Evolutionary conservation across 2,888 invertebrate species (phyloP).

Genomic region (Hylaea fasciaria): DNA sequence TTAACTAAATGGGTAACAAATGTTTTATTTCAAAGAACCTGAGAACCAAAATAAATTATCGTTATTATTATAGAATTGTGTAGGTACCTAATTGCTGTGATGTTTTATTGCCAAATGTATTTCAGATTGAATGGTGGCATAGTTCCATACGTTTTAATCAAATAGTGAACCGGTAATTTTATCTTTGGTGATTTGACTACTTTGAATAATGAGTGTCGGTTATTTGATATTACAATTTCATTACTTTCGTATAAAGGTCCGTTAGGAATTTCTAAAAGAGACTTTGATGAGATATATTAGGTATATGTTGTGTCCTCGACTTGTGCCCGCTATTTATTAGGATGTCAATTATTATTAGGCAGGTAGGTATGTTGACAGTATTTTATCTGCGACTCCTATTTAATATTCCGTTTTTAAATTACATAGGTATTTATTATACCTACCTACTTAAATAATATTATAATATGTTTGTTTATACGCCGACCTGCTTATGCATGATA

Average conservation of each 20-base stretch:
- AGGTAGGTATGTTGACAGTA: background rate
- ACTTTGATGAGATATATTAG: no score
- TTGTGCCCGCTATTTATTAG: background rate
- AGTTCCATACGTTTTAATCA: constrained; percentile 11
- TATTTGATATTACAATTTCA: constrained; percentile 3
- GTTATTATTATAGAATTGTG: constrained; percentile 4
- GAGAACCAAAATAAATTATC: constrained; percentile 14
- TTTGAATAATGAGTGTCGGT: background rate
- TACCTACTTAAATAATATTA: no score
- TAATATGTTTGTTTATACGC: no score
- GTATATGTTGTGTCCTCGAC: background rate
- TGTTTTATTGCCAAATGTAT: constrained; percentile 31
- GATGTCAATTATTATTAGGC: no score
- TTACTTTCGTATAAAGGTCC: background rate
- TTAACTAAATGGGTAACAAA: no score
- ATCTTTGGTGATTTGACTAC: background rate
- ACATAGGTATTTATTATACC: background rate
- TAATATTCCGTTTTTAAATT: constrained; percentile 1
- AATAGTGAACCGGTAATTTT: constrained; percentile 4
- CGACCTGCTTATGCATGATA: background rate
- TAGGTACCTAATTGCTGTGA: no score
- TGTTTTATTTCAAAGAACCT: no score
- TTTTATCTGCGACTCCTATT: constrained; percentile 10
- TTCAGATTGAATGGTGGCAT: constrained; percentile 28
- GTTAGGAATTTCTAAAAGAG: constrained; percentile 3